Evolutionary conservation across 2,113 vertebrate species (phyloP).

Genomic region (Fregata magnificens): DNA sequence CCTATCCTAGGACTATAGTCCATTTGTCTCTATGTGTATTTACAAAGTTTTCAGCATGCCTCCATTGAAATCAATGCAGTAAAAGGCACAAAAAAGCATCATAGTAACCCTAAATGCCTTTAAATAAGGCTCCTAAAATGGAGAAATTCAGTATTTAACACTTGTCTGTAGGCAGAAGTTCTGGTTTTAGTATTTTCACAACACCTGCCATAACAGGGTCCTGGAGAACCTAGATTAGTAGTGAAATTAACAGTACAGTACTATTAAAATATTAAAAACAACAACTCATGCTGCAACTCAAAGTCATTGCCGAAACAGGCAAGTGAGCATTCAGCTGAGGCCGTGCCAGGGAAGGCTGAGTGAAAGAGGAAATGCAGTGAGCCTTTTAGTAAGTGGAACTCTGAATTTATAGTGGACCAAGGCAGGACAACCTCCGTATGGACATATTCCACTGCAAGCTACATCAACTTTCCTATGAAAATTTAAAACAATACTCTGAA

Average conservation of each 20-base stretch:
- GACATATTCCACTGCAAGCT: background rate
- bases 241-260: background rate
- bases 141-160: background rate
- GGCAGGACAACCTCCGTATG: background rate
- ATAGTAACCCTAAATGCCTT: background rate
- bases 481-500: background rate
- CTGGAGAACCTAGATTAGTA: background rate
- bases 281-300: background rate
- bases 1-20: background rate
- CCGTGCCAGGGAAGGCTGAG: background rate
- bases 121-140: background rate
- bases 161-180: background rate
- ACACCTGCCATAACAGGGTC: background rate
- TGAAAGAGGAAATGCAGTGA: background rate
- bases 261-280: background rate
- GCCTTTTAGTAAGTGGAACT: background rate
- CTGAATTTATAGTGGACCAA: background rate
- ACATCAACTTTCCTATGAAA: background rate
- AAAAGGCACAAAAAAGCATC: background rate
- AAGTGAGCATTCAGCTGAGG: background rate
- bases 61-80: background rate
- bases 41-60: background rate
- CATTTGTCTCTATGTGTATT: background rate
- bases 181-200: background rate
- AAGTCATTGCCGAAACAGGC: conserved; percentile 9